Percentiles rank a stretch among this genome's conserved stretches.
Evolutionary conservation across 2,113 vertebrate genomes (phyloP).

Genomic region (Xerus inauris): DNA sequence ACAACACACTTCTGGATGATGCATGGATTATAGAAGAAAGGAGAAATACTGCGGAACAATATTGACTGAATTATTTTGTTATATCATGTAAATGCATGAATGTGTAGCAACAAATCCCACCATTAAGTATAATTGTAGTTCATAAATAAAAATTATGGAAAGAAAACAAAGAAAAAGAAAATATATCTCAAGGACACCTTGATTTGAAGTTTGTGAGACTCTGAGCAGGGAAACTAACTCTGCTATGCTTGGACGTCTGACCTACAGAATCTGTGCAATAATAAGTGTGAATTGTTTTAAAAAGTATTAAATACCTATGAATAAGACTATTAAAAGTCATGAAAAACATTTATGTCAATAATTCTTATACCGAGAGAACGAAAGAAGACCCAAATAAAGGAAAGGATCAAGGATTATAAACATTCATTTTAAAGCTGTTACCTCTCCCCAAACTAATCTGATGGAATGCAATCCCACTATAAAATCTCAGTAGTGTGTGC

Average conservation of each 20-base stretch:
- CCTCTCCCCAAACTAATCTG: not conserved
- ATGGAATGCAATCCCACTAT: not conserved
- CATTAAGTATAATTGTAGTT: not conserved
- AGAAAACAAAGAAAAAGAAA: not conserved
- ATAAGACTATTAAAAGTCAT: slow-evolving; percentile 13
- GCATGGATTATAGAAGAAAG: not conserved
- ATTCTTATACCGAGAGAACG: not conserved
- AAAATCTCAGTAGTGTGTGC: not conserved
- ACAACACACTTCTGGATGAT: no score
- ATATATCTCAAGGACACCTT: no score
- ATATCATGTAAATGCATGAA: not conserved
- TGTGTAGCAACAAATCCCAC: not conserved
- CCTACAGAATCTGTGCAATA: no score
- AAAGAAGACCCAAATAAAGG: not conserved
- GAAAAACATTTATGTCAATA: not conserved
- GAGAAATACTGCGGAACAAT: not conserved
- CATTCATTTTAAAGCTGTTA: not conserved
- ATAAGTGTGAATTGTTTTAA: not conserved
- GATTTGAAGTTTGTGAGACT: no score
- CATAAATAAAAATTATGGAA: not conserved
- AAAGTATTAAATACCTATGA: not conserved
- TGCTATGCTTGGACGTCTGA: no score
- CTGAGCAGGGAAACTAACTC: no score
- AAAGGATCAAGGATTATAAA: not conserved
- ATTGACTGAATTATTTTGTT: not conserved